phyloP scores from a whole-genome alignment of 53 echinoderm and acorn worm species.

The Arbacia lixula region DNA sequence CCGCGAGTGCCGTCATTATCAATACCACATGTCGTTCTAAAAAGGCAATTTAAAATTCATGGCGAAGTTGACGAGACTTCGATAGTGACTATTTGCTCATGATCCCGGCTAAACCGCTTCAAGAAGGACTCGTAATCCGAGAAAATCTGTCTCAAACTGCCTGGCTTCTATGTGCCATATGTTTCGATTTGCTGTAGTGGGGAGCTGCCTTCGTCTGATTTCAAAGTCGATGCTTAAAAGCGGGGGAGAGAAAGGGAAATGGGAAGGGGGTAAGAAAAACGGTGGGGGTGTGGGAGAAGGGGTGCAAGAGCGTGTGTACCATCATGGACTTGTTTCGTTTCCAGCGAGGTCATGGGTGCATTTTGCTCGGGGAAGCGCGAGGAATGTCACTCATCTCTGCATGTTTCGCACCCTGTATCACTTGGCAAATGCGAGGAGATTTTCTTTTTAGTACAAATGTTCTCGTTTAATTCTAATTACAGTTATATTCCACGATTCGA shows the following conservation, averaged over 20 bases:
- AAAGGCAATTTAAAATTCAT: conserved; percentile 47
- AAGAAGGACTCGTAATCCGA: conserved; percentile 25
- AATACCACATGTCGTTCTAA: conserved; percentile 25
- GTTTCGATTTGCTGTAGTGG: neutral
- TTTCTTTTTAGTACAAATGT: too few species aligned
- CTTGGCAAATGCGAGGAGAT: neutral
- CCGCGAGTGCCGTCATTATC: conserved; percentile 10
- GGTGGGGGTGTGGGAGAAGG: neutral
- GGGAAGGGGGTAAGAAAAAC: neutral
- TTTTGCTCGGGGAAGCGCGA: conserved; percentile 7
- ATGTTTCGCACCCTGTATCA: conserved; percentile 37
- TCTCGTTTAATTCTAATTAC: conserved; percentile 61
- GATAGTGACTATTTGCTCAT: neutral
- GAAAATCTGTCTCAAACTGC: conserved; percentile 34
- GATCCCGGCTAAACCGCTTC: neutral
- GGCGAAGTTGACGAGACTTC: too few species aligned
- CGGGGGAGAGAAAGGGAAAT: neutral
- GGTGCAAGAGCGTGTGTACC: neutral
- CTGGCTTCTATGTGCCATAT: conserved; percentile 33
- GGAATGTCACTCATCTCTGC: conserved; percentile 54
- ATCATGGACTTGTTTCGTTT: neutral
- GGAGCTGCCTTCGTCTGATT: too few species aligned
- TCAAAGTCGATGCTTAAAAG: too few species aligned
- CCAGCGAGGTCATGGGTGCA: neutral
- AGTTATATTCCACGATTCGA: conserved; percentile 41